phyloP scores from a whole-genome alignment of 2,888 invertebrate genomes.

The Brachynemurus nebulosus region DNA sequence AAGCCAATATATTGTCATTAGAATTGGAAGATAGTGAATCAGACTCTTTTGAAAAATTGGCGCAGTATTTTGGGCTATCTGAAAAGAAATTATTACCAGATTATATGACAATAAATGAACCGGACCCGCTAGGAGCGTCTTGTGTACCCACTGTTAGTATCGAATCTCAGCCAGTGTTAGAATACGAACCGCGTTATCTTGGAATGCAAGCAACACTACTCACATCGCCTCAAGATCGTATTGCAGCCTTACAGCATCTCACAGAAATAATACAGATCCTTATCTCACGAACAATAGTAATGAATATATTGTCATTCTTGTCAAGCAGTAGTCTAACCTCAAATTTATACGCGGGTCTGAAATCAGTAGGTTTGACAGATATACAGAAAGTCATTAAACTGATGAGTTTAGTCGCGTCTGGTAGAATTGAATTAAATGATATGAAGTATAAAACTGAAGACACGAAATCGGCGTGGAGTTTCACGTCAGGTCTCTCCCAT shows the following conservation, averaged over 20 bases:
- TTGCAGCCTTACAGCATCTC: slow-evolving; percentile 36
- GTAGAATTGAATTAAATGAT: slow-evolving; percentile 33
- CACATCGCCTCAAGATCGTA: slow-evolving; percentile 33
- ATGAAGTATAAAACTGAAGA: slow-evolving; percentile 22
- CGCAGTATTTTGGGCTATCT: slow-evolving; percentile 27
- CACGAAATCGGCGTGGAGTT: slow-evolving; percentile 11
- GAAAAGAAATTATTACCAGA: slow-evolving; percentile 31
- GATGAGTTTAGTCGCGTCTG: slow-evolving; percentile 44
- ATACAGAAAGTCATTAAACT: slow-evolving; percentile 41
- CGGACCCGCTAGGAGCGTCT: slow-evolving; percentile 40
- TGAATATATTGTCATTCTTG: slow-evolving; percentile 36
- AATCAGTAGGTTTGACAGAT: slow-evolving; percentile 35
- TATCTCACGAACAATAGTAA: slow-evolving; percentile 39
- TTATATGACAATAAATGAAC: slow-evolving; percentile 33
- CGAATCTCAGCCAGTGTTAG: slow-evolving; percentile 22
- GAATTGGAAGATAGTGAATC: slow-evolving; percentile 10
- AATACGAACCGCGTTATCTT: slow-evolving; percentile 26
- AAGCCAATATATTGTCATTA: slow-evolving; percentile 9
- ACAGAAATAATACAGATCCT: slow-evolving; percentile 38
- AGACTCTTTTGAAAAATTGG: slow-evolving; percentile 22
- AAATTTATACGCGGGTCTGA: slow-evolving; percentile 26
- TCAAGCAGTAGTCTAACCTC: slow-evolving; percentile 25
- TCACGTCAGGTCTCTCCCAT: slow-evolving; percentile 23
- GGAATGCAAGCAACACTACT: slow-evolving; percentile 39
- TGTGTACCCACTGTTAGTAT: slow-evolving; percentile 29